Base-by-base conservation (phyloP, 2,888 invertebrate genomes). In the Andrena flavipes region DNA sequence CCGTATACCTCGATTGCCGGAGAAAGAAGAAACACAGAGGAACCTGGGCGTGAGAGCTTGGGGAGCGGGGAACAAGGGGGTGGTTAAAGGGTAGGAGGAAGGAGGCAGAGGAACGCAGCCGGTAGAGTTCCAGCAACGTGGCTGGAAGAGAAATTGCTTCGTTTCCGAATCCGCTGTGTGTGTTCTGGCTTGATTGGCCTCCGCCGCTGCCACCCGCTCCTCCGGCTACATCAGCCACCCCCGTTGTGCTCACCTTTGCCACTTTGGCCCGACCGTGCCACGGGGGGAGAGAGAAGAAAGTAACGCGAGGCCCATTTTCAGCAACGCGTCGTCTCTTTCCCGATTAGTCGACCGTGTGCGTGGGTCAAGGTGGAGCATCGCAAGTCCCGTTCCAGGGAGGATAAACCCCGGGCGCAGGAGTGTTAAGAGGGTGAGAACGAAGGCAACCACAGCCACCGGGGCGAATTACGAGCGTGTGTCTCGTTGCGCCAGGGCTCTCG, bases 91-190 rank as follows among this genome's bases (percentile, higher is more conserved):
- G 10, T 10, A 63, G 29, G 33, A 23, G n/a, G 30, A 29, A 20
- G 76, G 74, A 42, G 59, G 56, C 29, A 74, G 79, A 71, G 79
- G 29, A 75, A 68, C 68, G 73, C 76, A 76, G 81, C 51, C 74
- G 54, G 42, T 76, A 72, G 59, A 74, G 89, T 84, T 85, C 84
- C 85, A 84, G 85, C 88, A 88, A 90, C 90, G 90, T 90, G 90
- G 90, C 85, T 87, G 79, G 90, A 91, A 91, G 88, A 91, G 91
- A 90, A 89, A 91, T 91, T 90, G 90, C 91, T 91, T 90, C 91
- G 90, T 91, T 91, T 91, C 88, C 90, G 90, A 90, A 91, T 89
- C 87, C 84, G 81, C 86, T 87, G 88, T 89, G 89, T 90, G 82
- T 88, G 88, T 87, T 88, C 88, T 86, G 87, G 88, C 88, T 90